Evolutionary conservation across 2,888 invertebrate genomes (phyloP).

Genomic region (Diloba caeruleocephala): DNA sequence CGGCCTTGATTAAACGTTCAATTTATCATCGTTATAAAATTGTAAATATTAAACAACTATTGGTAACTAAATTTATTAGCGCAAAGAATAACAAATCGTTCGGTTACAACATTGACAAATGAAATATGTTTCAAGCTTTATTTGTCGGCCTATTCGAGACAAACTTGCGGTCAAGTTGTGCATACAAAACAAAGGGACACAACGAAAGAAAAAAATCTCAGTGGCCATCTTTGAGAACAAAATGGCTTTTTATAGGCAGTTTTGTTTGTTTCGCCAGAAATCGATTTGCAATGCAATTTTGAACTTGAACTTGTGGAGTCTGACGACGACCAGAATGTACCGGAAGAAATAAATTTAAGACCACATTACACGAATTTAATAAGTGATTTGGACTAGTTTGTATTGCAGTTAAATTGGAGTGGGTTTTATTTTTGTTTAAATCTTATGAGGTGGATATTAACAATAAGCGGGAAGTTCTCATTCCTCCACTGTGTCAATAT

Average conservation of each 20-base stretch:
- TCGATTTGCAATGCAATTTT: slow-evolving; percentile 53
- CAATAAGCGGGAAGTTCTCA: no score
- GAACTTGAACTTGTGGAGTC: slow-evolving; percentile 54
- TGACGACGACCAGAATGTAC: slow-evolving; percentile 19
- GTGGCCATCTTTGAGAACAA: slow-evolving; percentile 23
- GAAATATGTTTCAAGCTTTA: no score
- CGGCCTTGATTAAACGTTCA: no score
- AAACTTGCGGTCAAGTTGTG: slow-evolving; percentile 8
- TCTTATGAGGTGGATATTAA: not conserved
- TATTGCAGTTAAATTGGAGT: not conserved
- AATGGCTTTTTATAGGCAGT: slow-evolving; percentile 46
- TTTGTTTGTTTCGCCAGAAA: slow-evolving; percentile 46
- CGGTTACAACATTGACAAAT: no score
- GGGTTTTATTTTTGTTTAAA: not conserved
- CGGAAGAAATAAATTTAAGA: slow-evolving; percentile 20
- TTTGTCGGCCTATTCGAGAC: not conserved
- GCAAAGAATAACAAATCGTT: no score
- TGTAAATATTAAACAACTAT: no score
- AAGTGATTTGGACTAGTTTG: slow-evolving; percentile 1
- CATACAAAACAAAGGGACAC: slow-evolving; percentile 4
- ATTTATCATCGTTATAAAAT: no score
- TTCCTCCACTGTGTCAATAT: no score
- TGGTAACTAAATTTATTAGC: no score
- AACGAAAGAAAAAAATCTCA: slow-evolving; percentile 5
- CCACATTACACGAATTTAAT: slow-evolving; percentile 9